Evolutionary conservation across 2,888 invertebrate genomes (phyloP), one percentile per base, ranked within the genome.

Genomic region (Asteroscopus sphinx): DNA sequence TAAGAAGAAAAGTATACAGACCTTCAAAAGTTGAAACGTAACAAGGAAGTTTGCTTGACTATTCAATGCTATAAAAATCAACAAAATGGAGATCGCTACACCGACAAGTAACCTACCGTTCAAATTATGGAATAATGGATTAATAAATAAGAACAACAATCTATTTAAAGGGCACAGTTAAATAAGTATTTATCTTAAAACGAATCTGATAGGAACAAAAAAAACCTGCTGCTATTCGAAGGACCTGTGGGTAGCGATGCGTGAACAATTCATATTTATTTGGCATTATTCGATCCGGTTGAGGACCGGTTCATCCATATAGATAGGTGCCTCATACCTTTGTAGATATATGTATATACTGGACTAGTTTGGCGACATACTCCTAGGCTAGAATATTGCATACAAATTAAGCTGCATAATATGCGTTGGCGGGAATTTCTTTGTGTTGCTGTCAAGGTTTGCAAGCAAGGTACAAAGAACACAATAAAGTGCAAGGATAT

Each of bases 221-320:
- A 68, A 41, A n/a, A n/a, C n/a, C n/a, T n/a, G 42, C 25, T 15
- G 41, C 13, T 37, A 9, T 6, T 17, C 11, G 39, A 41, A 47
- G 52, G 36, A 56, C 54, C 26, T 16, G 49, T 49, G 37, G 49
- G 44, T 36, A 59, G 32, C 32, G 32, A 46, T 40, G 44, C 48
- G 53, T 68, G 17, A 61, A 76, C 44, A 37, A 56, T 64, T 47
- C 40, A 12, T 46, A 17, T 42, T 35, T 55, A 32, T 53, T 48
- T 57, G 46, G 33, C 42, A 39, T 37, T 41, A 45, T 35, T 7
- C 41, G 62, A 74, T 66, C 75, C 77, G 75, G 77, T 48, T 76
- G 6, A 5, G 17, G 54, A 67, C 77, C 66, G 77, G 75, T 77
- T 39, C 21, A 15, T 52, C 32, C 44, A 55, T 12, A 30, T 21